These are phyloP conservation scores for Megalurothrips usitatus DNA, from an alignment of 2,888 invertebrate genomes.

Conservation along the genomic window DNA sequence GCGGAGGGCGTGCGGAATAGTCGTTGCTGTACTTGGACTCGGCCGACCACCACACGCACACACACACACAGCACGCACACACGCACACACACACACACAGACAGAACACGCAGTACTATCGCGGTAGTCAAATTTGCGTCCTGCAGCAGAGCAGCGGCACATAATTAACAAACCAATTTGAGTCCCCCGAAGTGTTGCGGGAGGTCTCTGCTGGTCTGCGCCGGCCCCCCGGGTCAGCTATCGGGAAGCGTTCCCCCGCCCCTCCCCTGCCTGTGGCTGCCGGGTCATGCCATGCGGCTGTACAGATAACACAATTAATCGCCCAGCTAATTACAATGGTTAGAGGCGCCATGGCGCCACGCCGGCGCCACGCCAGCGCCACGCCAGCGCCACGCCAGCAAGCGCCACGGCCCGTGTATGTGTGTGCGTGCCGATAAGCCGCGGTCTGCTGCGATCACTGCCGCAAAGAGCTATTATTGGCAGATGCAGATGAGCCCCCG, in stretches of 20 bases:
- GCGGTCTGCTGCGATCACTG: no score
- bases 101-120: not conserved
- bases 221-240: no score
- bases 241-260: not conserved
- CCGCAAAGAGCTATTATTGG: no score
- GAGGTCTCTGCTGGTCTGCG: not conserved
- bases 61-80: no score
- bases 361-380: not conserved
- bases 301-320: constrained; percentile 25
- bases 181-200: not conserved
- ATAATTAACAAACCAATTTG: constrained; percentile 15
- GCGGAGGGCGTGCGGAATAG: not conserved
- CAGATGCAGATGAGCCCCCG: no score
- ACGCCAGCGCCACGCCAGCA: not conserved
- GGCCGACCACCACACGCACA: no score
- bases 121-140: not conserved
- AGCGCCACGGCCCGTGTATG: not conserved
- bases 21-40: no score
- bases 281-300: not conserved
- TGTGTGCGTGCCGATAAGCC: not conserved
- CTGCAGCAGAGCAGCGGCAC: not conserved
- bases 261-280: not conserved
- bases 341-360: constrained; percentile 6
- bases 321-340: constrained; percentile 11
- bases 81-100: no score